Percentiles rank a stretch among this genome's conserved stretches.
These are phyloP conservation scores for Turdus rufiventris DNA, from an alignment of 2,113 vertebrate genomes.

Conservation along the genomic window DNA sequence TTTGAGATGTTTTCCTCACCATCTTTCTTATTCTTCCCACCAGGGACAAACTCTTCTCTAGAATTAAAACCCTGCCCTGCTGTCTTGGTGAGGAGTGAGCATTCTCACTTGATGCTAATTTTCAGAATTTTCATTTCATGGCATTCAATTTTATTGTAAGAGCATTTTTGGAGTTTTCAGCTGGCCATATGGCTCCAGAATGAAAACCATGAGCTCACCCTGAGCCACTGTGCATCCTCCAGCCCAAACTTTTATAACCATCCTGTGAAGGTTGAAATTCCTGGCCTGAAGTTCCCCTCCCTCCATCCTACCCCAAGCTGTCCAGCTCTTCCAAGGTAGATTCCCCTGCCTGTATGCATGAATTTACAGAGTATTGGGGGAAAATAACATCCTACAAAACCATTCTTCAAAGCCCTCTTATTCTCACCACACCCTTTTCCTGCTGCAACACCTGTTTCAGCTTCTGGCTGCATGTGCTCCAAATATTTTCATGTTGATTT, in stretches of 20 bases:
- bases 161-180: neutral
- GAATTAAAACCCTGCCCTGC: neutral
- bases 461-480: fast-evolving
- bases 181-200: neutral
- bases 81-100: fast-evolving
- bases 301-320: neutral
- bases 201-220: neutral
- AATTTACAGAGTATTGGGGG: fast-evolving
- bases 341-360: fast-evolving
- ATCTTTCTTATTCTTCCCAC: neutral
- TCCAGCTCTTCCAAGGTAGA: neutral
- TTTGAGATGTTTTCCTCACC: neutral
- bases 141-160: neutral
- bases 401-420: fast-evolving
- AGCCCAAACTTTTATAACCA: fast-evolving
- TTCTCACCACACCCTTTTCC: neutral
- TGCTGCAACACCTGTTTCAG: neutral
- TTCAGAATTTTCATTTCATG: neutral
- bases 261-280: fast-evolving
- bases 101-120: no score
- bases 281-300: neutral
- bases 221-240: neutral
- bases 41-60: neutral
- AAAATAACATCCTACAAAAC: fast-evolving
- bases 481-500: neutral